These are phyloP conservation scores for Lasioglossum figueresi DNA, from an alignment of 2,888 invertebrate species.

Conservation along the genomic window DNA sequence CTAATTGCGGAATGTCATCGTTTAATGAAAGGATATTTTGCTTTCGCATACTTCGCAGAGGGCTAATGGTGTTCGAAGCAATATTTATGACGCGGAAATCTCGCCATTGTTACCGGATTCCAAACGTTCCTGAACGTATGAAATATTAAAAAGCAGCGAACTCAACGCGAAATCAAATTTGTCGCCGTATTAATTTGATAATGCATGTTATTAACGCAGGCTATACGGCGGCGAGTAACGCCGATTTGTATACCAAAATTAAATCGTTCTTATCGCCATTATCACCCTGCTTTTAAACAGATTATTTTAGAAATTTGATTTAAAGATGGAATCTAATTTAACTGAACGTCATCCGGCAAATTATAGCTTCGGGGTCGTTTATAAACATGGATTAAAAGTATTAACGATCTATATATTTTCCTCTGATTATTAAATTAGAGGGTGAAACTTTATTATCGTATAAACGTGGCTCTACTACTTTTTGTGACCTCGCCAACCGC, in stretches of 20 bases:
- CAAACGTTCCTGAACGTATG: not conserved
- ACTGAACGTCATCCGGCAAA: not conserved
- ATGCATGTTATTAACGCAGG: slow-evolving; percentile 27
- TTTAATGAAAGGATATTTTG: slow-evolving; percentile 1
- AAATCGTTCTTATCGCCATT: slow-evolving; percentile 44
- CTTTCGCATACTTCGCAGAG: not conserved
- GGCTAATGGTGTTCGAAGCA: not conserved
- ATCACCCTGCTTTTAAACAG: slow-evolving; percentile 24
- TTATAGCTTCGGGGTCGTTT: not conserved
- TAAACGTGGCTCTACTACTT: not conserved
- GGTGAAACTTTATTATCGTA: not conserved
- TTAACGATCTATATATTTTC: not conserved
- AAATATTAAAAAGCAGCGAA: slow-evolving; percentile 34
- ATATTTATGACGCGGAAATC: slow-evolving; percentile 3
- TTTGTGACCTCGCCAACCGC: too few species aligned
- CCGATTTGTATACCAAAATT: slow-evolving; percentile 35
- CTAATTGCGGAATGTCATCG: not conserved
- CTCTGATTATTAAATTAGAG: not conserved
- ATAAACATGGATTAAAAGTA: slow-evolving; percentile 13
- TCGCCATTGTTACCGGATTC: not conserved
- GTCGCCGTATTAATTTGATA: slow-evolving; percentile 43
- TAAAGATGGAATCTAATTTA: slow-evolving; percentile 12
- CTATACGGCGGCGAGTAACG: not conserved
- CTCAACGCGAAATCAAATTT: slow-evolving; percentile 34
- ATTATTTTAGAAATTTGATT: slow-evolving; percentile 25